Evolutionary conservation across 1,140 invertebrate genomes (phyloP).

Genomic region (Octopus sinensis): DNA sequence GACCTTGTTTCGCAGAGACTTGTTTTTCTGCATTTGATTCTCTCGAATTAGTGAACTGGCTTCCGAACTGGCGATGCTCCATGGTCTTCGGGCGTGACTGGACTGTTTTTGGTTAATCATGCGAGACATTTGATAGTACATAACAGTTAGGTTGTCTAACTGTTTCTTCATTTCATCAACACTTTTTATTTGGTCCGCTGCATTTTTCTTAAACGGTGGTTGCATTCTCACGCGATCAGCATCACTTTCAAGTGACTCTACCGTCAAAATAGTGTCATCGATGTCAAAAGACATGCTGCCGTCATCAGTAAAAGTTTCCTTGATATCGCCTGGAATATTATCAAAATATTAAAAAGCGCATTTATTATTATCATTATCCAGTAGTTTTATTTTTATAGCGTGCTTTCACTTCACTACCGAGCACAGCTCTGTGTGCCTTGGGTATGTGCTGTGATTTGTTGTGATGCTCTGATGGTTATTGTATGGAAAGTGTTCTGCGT

Average conservation of each 20-base stretch:
- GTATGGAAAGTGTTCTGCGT: too few relatives aligned
- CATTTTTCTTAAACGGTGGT: background rate
- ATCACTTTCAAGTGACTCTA: conserved; percentile 34
- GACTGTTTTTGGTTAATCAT: conserved; percentile 61
- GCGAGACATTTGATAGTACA: conserved; percentile 83
- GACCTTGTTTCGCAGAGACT: conserved; percentile 25
- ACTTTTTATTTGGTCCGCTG: background rate
- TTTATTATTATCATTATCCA: too few relatives aligned
- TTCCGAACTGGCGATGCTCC: conserved; percentile 49
- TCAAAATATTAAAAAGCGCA: too few relatives aligned
- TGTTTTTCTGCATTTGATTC: conserved; percentile 18
- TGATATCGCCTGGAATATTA: background rate
- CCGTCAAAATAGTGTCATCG: conserved; percentile 46
- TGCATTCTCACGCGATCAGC: conserved; percentile 9
- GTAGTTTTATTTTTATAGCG: too few relatives aligned
- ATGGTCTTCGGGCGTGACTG: conserved; percentile 26
- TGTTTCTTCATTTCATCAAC: conserved; percentile 60
- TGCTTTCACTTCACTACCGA: too few relatives aligned
- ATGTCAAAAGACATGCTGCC: conserved; percentile 48
- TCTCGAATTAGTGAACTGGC: conserved; percentile 39
- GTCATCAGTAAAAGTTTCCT: conserved; percentile 25
- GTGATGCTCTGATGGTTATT: too few relatives aligned
- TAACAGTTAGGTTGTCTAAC: conserved; percentile 79
- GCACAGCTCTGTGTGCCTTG: too few relatives aligned
- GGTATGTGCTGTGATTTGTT: too few relatives aligned